Evolutionary conservation across 2,113 vertebrate species (phyloP), one percentile per base, ranked within the genome.

Genomic region (Agelaius phoeniceus): DNA sequence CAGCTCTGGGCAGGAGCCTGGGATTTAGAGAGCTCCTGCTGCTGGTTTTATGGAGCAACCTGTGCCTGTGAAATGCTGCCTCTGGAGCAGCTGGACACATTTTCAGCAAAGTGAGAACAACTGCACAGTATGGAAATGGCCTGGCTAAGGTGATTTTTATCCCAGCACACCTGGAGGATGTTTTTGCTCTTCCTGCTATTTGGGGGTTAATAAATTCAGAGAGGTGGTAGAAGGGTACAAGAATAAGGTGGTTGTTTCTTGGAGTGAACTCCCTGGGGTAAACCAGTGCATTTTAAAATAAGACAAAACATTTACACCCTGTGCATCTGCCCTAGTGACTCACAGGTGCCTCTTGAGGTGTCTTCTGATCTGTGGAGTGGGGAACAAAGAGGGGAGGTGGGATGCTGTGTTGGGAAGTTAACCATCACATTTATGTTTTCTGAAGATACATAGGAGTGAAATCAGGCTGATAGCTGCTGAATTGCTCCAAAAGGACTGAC

Each of bases 1-100:
- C 52, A 66, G 41, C 76, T 69, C 59, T 9, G 8, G 66, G 55
- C 61, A 89, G 66, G 35, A 78, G 58, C 6, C 44, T 79, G 67
- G 58, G 23, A 7, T 52, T 52, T 10, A 30, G 41, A 1, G 0
- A 5, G 7, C 41, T 63, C 0, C 0, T 75, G 48, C 20, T 41
- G 28, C 13, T 66, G 48, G 3, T 76, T 83, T 90, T 52, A 21
- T 39, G 37, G 68, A 73, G 68, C 65, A 93, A 3, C 37, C 48
- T 58, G 35, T 11, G 1, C n/a, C 48, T 3, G 1, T 71, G 77
- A 57, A 85, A 33, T 7, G 14, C 9, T n/a, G 26, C 24, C 17
- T 48, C 9, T 6, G 6, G 16, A 31, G 59, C 27, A 12, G 21
- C 2, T 66, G 58, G 35, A 15, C 54, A 35, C 2, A 0, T 43